Evolutionary conservation across 1,140 invertebrate species (phyloP).

Genomic region (Eupristina koningsbergeri): DNA sequence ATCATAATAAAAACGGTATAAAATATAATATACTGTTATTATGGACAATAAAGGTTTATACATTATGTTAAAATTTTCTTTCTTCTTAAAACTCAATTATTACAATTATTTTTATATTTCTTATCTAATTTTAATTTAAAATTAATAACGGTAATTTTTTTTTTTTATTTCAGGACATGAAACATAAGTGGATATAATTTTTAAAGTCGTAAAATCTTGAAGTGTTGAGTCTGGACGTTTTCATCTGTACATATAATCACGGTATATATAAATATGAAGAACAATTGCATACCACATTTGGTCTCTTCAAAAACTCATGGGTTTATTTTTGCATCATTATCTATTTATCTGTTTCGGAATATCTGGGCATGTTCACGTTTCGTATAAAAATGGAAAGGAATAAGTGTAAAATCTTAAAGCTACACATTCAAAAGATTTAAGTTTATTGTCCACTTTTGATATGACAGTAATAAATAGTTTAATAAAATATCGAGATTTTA

Average conservation of each 20-base stretch:
- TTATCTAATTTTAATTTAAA: not conserved
- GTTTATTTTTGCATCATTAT: not conserved
- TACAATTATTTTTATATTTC: not conserved
- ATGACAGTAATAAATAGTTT: too few species aligned
- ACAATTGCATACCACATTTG: not conserved
- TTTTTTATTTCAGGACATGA: not conserved
- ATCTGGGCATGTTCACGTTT: too few species aligned
- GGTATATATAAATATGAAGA: not conserved
- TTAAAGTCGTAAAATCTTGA: not conserved
- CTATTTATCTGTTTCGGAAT: too few species aligned
- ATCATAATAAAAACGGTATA: not conserved
- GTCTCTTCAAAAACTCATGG: too few species aligned
- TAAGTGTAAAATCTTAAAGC: too few species aligned
- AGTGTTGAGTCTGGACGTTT: not conserved
- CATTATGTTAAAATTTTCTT: not conserved
- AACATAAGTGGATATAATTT: not conserved
- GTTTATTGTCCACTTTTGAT: too few species aligned
- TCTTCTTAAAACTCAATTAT: not conserved
- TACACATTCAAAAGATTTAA: too few species aligned
- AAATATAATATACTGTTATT: not conserved
- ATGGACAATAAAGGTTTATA: not conserved
- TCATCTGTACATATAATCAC: not conserved
- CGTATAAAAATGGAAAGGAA: too few species aligned
- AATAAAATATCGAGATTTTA: too few species aligned
- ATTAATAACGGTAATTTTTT: not conserved